Evolutionary conservation across 2,797 vertebrate genomes (phyloP).

Genomic region (Lacerta agilis): DNA sequence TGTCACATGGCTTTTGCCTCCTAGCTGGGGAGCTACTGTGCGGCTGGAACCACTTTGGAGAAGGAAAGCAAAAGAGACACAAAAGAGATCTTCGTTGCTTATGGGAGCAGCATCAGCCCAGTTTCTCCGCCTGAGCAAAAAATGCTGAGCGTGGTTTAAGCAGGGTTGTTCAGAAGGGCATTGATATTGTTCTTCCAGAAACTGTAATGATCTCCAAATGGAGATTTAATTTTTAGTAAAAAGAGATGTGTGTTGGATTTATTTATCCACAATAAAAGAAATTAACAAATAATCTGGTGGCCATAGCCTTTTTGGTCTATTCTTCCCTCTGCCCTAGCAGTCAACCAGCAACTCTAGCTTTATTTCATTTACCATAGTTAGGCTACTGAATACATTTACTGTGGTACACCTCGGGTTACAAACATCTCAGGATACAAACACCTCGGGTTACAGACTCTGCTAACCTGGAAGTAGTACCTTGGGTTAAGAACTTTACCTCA

Average conservation of each 20-base stretch:
- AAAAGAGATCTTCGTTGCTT: neutral
- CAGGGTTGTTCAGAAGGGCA: neutral
- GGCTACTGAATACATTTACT: too few species aligned
- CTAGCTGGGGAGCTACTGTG: neutral
- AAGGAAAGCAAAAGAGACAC: constrained; percentile 10
- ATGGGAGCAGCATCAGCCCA: neutral
- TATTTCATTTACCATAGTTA: neutral
- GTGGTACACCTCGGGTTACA: too few species aligned
- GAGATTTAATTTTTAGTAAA: neutral
- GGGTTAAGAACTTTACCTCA: too few species aligned
- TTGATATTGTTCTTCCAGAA: neutral
- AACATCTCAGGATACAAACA: too few species aligned
- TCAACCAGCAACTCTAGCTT: too few species aligned
- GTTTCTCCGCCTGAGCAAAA: neutral
- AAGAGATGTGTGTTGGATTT: too few species aligned
- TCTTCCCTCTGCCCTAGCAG: neutral
- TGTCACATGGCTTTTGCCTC: constrained; percentile 12
- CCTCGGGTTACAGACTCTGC: too few species aligned
- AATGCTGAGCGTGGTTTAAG: neutral
- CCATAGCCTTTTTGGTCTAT: neutral
- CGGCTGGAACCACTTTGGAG: neutral
- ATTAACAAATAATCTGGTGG: neutral
- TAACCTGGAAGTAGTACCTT: too few species aligned
- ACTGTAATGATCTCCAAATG: neutral
- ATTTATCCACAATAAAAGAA: neutral